Conservation (phyloP, 2,797 vertebrate species). For the Aotus griseimembra region DNA sequence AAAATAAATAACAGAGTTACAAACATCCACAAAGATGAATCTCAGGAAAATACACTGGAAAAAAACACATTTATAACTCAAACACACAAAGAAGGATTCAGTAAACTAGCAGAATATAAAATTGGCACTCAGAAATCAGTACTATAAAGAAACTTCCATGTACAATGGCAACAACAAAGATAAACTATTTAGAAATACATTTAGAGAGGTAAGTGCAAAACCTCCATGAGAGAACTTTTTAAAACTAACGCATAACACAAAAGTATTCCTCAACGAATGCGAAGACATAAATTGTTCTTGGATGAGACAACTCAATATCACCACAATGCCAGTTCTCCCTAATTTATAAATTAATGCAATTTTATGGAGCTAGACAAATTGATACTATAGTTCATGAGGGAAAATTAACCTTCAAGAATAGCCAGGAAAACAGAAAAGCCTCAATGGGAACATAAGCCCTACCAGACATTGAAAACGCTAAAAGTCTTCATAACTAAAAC, state of each 20-base stretch:
- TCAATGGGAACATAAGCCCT: not conserved
- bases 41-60: not conserved
- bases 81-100: not conserved
- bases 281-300: not conserved
- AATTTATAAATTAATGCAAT: not conserved
- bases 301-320: not conserved
- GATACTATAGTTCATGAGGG: not conserved
- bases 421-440: not conserved
- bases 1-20: not conserved
- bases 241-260: not conserved
- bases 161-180: not conserved
- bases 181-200: not conserved
- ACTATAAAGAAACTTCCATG: not conserved
- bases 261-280: not conserved
- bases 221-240: not conserved
- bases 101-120: not conserved
- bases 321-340: not conserved
- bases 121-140: not conserved
- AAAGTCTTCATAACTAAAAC: not conserved
- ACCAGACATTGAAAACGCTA: not conserved
- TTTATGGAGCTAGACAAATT: not conserved
- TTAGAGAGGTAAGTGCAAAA: not conserved
- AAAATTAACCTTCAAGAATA: conserved; percentile 3
- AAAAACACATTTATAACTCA: not conserved
- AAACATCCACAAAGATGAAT: not conserved